Percentiles rank a stretch among this genome's conserved stretches.
Conservation (phyloP, 2,797 vertebrate genomes). For the Brotula barbata region DNA sequence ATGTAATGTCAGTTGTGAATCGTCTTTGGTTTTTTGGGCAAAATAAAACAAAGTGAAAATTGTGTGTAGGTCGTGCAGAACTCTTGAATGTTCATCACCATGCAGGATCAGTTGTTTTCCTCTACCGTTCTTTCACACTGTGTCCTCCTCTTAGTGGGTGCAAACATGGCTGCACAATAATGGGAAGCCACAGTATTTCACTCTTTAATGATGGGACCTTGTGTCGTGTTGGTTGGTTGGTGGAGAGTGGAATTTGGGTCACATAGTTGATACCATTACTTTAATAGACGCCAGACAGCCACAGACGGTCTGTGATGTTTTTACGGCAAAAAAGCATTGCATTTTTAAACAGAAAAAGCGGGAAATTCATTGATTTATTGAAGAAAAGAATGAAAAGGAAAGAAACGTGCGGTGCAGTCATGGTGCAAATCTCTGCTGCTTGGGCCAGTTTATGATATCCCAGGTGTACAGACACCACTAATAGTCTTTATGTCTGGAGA, state of each 20-base stretch:
- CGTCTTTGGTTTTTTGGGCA: slow-evolving; percentile 6
- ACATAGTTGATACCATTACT: neutral
- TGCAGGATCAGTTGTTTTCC: no score
- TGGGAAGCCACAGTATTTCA: no score
- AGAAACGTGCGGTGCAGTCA: slow-evolving; percentile 2
- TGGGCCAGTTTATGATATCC: slow-evolving; percentile 45
- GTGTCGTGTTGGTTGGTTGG: neutral
- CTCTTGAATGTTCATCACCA: no score
- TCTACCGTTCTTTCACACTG: no score
- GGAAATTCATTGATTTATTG: slow-evolving; percentile 3
- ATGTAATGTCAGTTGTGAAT: slow-evolving; percentile 18
- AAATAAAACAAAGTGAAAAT: neutral
- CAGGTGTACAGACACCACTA: slow-evolving; percentile 26
- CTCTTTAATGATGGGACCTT: neutral
- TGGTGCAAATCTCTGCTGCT: slow-evolving; percentile 23
- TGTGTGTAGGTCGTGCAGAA: neutral
- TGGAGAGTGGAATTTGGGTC: slow-evolving; percentile 9
- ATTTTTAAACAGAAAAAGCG: slow-evolving; percentile 5
- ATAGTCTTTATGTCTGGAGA: slow-evolving; percentile 32
- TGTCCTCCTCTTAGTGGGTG: no score
- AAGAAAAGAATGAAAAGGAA: slow-evolving; percentile 6
- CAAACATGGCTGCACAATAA: no score
- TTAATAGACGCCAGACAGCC: slow-evolving; percentile 9
- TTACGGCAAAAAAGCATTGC: no score
- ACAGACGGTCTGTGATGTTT: slow-evolving; percentile 6